Evolutionary conservation across 2,797 vertebrate species (phyloP), one percentile per base, ranked within the genome.

Genomic region (Nannoperca obscura): DNA sequence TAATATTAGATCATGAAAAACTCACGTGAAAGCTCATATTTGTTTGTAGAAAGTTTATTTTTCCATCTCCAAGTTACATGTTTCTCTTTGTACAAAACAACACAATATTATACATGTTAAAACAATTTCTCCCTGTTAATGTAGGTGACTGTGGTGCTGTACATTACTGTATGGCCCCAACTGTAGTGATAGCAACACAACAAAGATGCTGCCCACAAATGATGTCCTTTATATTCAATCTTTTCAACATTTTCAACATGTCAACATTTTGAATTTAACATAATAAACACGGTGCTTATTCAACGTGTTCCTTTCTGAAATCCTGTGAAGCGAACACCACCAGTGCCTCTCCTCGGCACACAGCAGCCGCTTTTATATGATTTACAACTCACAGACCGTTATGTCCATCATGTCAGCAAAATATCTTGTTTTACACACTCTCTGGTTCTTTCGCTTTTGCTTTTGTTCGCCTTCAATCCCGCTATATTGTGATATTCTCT

Each of bases 341-440:
- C 50, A 32, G 60, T 61, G 68, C 50, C 6, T 59, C 4, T 22
- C 5, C 50, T 42, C 53, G 13, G 38, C 5, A 34, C 62, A 19
- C 65, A 46, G 75, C 59, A 4, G 63, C 50, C 54, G 42, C 68
- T 80, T 89, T 86, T 84, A 82, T 83, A 83, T 44, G 47, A 81
- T 14, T 66, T 66, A 65, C 74, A 42, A 54, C 24, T 27, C 24
- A 27, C 24, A 27, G 24, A 27, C 24, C 4, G 1, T 63, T 38
- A 8, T 58, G 70, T 53, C 36, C 52, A 30, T 71, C 7, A 3
- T 36, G 83, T 82, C 83, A 85, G 75, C 79, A 34, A 17, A 68
- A 54, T 73, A 38, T 20, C 40, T 58, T 55, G 60, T 76, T 74
- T 44, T 40, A 30, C 19, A 42, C 1, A 4, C 36, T 14, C 32